These are phyloP conservation scores for Erythrolamprus reginae DNA, from an alignment of 2,113 vertebrate species.

Conservation along the genomic window DNA sequence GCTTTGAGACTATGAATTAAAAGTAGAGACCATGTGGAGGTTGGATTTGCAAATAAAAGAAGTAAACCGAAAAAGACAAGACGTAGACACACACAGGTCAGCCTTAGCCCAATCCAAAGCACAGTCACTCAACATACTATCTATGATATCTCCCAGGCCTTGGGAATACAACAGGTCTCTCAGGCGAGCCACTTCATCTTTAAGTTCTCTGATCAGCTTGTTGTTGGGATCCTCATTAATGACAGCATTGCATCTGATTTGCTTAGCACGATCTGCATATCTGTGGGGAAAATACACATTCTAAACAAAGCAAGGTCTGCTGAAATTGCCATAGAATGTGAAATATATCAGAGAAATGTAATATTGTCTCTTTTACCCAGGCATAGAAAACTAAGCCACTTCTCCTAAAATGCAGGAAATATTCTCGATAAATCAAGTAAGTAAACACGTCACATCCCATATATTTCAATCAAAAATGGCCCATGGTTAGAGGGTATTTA, in stretches of 20 bases:
- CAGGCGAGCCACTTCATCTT: conserved; percentile 92
- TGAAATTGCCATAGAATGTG: background rate
- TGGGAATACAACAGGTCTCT: conserved; percentile 89
- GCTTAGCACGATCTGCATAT: conserved; percentile 95
- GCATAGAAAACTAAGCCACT: background rate
- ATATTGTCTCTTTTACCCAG: background rate
- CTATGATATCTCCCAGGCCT: conserved; percentile 94
- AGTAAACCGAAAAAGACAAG: background rate
- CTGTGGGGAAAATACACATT: conserved; percentile 54
- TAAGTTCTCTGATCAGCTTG: conserved; percentile 91
- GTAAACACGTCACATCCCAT: background rate
- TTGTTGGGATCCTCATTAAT: conserved; percentile 98
- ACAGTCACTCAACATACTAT: conserved; percentile 74
- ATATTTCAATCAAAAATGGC: background rate
- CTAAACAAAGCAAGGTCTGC: background rate
- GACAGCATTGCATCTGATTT: conserved; percentile 94
- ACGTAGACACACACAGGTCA: background rate
- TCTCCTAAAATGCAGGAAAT: background rate
- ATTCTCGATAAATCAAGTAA: background rate
- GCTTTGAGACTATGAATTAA: background rate
- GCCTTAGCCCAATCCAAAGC: background rate
- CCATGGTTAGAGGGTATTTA: background rate
- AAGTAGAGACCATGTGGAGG: background rate
- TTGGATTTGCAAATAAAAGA: background rate
- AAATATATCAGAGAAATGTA: background rate